Base-by-base conservation (phyloP, 2,888 invertebrate genomes). In the Exephanes ischioxanthus region DNA sequence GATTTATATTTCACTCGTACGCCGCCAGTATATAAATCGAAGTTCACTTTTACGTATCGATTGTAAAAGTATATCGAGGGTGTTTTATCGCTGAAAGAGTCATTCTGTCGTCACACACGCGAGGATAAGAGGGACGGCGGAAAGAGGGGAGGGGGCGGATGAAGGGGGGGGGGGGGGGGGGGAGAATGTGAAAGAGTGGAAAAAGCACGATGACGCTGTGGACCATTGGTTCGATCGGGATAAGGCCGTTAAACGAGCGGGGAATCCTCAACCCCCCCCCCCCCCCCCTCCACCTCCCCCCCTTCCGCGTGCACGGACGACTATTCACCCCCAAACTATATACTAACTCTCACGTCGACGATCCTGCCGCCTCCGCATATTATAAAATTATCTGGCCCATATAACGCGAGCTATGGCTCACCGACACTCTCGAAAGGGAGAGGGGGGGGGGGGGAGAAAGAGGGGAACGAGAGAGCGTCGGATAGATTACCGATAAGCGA, bases 401-500 rank as follows among this genome's bases (percentile, higher is more conserved):
- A 87, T 83, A 88, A 48, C 76, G 51, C 79, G 70, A 68, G 61
- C 33, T 63, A 63, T 71, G 26, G 68, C 14, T 86, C 88, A 89
- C 19, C 41, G 30, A 63, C 37, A 61, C 63, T 33, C 51, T 3
- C 55, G 55, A 7, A 66, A 30, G 58, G 48, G 58, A 51, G 41
- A 3, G 11, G 11, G 9, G 9, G 9, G 41, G 41, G 41, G 37
- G 37, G 37, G 37, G 19, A 53, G 63, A 48, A 61, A 51, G 33
- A 22, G 45, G 45, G 66, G n/a, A 55, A 9, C 55, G 19, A 22
- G 19, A 37, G 77, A 67, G 72, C 53, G 58, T 45, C 61, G 16
- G 51, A 22, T 75, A 88, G 89, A 91, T 91, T 82, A 58, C 83
- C 88, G 90, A 91, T 91, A 91, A 88, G 85, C 61, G 87, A 87